Percentiles rank a stretch among this genome's conserved stretches.
These are phyloP conservation scores for Pterocles orientalis DNA, from an alignment of 2,113 vertebrate species.

Conservation along the genomic window DNA sequence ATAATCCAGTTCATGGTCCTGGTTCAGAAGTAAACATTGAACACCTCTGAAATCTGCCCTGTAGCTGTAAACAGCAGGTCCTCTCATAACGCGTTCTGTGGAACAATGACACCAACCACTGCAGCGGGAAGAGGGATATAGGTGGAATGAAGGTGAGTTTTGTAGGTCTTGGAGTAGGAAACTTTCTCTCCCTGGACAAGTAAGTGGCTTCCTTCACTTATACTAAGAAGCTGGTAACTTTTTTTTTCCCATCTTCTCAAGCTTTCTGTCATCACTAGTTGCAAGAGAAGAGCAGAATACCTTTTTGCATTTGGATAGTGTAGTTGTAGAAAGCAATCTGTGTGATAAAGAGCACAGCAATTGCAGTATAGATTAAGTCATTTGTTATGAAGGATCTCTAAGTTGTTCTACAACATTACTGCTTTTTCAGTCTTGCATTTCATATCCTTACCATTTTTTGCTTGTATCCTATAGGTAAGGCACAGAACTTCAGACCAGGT, in stretches of 20 bases:
- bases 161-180: neutral
- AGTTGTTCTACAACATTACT: neutral
- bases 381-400: neutral
- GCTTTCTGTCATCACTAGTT: neutral
- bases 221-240: neutral
- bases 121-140: neutral
- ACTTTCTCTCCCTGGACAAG: neutral
- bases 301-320: neutral
- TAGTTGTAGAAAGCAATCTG: neutral
- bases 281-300: neutral
- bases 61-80: neutral
- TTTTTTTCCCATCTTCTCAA: neutral
- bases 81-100: neutral
- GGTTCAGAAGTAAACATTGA: neutral
- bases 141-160: neutral
- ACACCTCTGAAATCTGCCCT: neutral
- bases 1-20: neutral
- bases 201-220: neutral
- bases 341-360: neutral
- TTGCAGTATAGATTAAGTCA: neutral
- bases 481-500: conserved; percentile 93
- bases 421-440: neutral
- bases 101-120: neutral
- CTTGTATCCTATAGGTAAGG: conserved; percentile 81
- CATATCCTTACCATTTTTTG: neutral